Base-by-base conservation (phyloP, 2,797 vertebrate species). In the Gymnocypris eckloni region DNA sequence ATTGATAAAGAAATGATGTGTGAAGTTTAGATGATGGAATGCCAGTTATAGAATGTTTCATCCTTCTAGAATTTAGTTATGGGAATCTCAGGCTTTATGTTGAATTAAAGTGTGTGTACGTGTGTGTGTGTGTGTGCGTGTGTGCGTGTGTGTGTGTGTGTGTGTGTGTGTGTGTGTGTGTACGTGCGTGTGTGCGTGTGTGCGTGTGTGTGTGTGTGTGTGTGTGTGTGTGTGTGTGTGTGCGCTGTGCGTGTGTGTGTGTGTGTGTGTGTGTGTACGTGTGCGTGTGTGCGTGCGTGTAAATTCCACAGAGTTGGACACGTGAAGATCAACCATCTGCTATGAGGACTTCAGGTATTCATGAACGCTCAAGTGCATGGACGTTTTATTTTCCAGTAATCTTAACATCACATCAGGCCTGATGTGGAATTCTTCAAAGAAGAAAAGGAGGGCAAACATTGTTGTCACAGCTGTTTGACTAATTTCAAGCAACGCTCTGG, bases 391-490 rank as follows among this genome's bases (percentile, higher is more conserved):
- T 80, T 56, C 56, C 37, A 76, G 33, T 59, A 48, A 80, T 83
- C 61, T 75, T 52, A 52, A 82, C 82, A 75, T 86, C 67, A 56
- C 61, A 70, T 80, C 67, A 56, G 72, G 48, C 75, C 75, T 56
- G n/a, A 86, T 33, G 80, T 86, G 78, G 76, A 85, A 79, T 75
- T 79, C 78, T 52, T 89, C 56, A 83, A 37, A 79, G 20, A 67
- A 82, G 52, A 73, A 76, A 54, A 84, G 7, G 6, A 15, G 37
- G 22, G 20, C 22, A 88, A 89, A 52, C 72, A 37, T 86, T 86
- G 64, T 87, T 88, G 83, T 89, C 54, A 86, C 82, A 90, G 70
- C 86, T 85, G 87, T 79, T 87, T 81, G 84, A 66, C 37, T 78
- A 70, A 71, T 71, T 81, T 61, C 56, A 50, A 72, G 52, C 66